Conservation (phyloP, 2,888 invertebrate species). For the Aphodius granarius region DNA sequence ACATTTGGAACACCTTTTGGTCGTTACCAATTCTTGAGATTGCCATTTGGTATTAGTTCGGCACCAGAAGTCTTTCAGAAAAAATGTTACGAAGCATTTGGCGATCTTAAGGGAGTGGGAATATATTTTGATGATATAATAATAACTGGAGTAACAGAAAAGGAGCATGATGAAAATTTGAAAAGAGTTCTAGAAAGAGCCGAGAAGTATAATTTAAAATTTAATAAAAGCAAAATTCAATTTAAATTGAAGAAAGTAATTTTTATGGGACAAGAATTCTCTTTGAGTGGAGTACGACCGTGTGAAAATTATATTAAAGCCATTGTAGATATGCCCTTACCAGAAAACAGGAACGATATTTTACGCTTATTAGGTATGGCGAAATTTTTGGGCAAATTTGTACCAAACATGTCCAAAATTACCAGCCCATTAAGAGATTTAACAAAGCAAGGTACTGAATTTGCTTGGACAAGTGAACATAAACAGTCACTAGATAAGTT, state of each 20-base stretch:
- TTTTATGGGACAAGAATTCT: constrained; percentile 38
- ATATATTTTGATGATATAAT: constrained; percentile 44
- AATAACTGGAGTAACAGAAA: constrained; percentile 22
- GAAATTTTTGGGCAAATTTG: constrained; percentile 31
- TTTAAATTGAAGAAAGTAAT: constrained; percentile 34
- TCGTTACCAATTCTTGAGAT: constrained; percentile 37
- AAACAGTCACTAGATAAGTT: constrained; percentile 21
- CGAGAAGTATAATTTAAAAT: constrained; percentile 26
- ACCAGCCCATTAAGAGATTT: constrained; percentile 31
- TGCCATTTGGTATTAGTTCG: constrained; percentile 30
- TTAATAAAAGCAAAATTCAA: background rate
- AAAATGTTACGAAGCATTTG: constrained; percentile 43
- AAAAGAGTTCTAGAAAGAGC: constrained; percentile 36
- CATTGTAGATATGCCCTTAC: constrained; percentile 26
- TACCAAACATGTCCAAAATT: constrained; percentile 32
- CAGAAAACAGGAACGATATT: constrained; percentile 29
- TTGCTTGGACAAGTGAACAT: constrained; percentile 21
- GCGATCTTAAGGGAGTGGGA: constrained; percentile 37
- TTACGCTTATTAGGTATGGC: constrained; percentile 32
- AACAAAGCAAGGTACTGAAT: constrained; percentile 26
- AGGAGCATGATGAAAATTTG: constrained; percentile 37
- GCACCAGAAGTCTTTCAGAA: constrained; percentile 40
- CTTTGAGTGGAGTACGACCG: constrained; percentile 24
- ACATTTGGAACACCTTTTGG: no score
- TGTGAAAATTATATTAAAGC: constrained; percentile 29